These are phyloP conservation scores for Brachystomella parvula DNA, from an alignment of 1,140 invertebrate genomes.

Conservation along the genomic window DNA sequence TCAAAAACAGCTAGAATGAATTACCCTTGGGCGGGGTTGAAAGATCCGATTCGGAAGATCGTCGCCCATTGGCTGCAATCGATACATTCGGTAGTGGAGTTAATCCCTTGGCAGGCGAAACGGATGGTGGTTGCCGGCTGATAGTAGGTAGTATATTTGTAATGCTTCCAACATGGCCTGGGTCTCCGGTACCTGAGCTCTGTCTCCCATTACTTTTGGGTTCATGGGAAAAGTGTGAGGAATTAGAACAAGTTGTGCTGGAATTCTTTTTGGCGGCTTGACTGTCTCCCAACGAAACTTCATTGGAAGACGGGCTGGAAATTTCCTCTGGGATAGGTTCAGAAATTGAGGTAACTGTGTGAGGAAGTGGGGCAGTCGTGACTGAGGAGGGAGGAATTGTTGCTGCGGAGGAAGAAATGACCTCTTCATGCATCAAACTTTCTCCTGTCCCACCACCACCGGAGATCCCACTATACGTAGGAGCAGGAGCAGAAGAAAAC, in stretches of 20 bases:
- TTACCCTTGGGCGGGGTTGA: slow-evolving; percentile 86
- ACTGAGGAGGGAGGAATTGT: not conserved
- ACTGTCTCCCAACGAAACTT: slow-evolving; percentile 12
- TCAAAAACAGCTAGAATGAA: not conserved
- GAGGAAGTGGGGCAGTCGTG: not conserved
- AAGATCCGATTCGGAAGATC: slow-evolving; percentile 87
- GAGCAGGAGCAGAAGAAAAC: not conserved
- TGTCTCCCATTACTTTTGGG: not conserved
- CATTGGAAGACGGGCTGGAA: slow-evolving; percentile 12
- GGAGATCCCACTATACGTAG: not conserved
- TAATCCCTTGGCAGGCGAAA: not conserved
- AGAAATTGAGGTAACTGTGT: not conserved
- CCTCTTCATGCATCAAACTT: not conserved
- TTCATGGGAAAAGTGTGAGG: not conserved
- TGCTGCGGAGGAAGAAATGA: not conserved
- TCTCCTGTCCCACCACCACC: not conserved
- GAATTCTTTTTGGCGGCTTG: not conserved
- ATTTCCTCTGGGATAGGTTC: slow-evolving; percentile 21
- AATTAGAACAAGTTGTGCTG: not conserved
- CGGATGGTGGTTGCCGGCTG: not conserved
- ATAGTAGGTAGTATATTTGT: not conserved
- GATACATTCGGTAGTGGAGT: not conserved
- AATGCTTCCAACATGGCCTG: not conserved
- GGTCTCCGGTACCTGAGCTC: not conserved
- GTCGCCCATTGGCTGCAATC: slow-evolving; percentile 45